A percentile compares a stretch with the other conserved stretches of the same genome.
phyloP scores from a whole-genome alignment of 2,888 invertebrate species.

The Hypsopygia costalis region DNA sequence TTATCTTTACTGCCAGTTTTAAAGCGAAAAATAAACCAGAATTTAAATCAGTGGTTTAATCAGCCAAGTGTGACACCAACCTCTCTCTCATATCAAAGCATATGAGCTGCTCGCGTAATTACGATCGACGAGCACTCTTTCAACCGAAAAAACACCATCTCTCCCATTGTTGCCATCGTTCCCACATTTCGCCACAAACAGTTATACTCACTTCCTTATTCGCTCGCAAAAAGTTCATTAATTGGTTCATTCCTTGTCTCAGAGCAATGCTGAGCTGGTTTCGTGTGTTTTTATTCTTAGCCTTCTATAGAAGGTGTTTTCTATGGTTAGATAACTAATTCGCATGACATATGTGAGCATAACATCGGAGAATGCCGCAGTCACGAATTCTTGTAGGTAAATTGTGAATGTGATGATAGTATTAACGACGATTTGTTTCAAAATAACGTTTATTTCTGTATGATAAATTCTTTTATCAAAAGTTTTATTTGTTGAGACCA shows the following conservation, averaged over 20 bases:
- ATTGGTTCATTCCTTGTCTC: constrained; percentile 60
- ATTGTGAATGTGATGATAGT: constrained; percentile 1
- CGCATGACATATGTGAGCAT: background rate
- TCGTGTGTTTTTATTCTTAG: constrained; percentile 41
- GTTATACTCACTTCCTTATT: constrained; percentile 74
- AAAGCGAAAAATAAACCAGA: no score
- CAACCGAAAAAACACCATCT: constrained; percentile 72
- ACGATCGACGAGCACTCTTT: constrained; percentile 70
- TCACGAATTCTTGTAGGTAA: constrained; percentile 6
- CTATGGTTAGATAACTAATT: constrained; percentile 38
- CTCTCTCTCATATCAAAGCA: constrained; percentile 46
- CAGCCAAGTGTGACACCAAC: constrained; percentile 20
- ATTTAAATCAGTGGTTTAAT: constrained; percentile 24
- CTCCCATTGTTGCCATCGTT: constrained; percentile 68
- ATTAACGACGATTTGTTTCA: background rate
- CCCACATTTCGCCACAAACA: constrained; percentile 77
- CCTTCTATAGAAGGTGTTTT: constrained; percentile 18
- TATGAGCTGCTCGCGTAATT: constrained; percentile 65
- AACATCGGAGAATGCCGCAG: constrained; percentile 1
- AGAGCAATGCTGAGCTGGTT: constrained; percentile 33
- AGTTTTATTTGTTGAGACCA: no score
- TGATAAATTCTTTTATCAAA: no score
- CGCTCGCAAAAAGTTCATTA: constrained; percentile 66
- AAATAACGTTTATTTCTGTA: no score
- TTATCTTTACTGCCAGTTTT: no score